These are phyloP conservation scores for Zaprionus tsacasi DNA, from an alignment of 1,140 invertebrate species.

Conservation along the genomic window DNA sequence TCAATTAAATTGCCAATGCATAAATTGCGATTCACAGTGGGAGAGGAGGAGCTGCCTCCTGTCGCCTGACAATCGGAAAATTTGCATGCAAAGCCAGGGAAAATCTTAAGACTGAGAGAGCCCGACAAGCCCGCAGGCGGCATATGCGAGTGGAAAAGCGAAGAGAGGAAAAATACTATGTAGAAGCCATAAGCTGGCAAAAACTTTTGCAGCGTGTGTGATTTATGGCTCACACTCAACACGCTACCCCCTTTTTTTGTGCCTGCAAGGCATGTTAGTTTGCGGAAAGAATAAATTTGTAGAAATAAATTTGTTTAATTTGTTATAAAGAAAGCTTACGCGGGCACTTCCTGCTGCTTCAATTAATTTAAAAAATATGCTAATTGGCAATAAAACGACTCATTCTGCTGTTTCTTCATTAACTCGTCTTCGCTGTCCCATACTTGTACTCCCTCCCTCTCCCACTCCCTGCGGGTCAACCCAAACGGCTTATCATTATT, in stretches of 20 bases:
- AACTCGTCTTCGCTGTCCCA: constrained; percentile 4
- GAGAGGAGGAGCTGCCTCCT: constrained; percentile 16
- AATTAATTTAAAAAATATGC: constrained; percentile 77
- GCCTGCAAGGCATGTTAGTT: neutral
- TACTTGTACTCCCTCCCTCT: neutral
- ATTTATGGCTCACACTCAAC: constrained; percentile 1
- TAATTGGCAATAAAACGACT: constrained; percentile 56
- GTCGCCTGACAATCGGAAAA: constrained; percentile 45
- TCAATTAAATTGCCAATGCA: constrained; percentile 57
- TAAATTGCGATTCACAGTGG: constrained; percentile 49
- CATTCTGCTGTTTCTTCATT: constrained; percentile 17
- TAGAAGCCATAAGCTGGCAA: constrained; percentile 8
- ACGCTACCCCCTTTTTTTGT: neutral
- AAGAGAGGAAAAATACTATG: neutral
- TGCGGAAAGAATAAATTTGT: neutral
- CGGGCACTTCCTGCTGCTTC: constrained; percentile 6
- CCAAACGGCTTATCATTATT: constrained; percentile 70
- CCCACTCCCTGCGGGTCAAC: constrained; percentile 7
- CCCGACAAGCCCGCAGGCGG: constrained; percentile 1
- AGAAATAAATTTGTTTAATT: neutral
- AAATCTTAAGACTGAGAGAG: neutral
- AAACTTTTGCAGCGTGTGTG: constrained; percentile 15
- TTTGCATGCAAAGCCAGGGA: constrained; percentile 34
- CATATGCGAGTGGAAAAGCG: neutral
- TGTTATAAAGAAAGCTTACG: neutral